These are phyloP conservation scores for Ganaspis sp. DNA, from an alignment of 1,140 invertebrate genomes.

Conservation along the genomic window DNA sequence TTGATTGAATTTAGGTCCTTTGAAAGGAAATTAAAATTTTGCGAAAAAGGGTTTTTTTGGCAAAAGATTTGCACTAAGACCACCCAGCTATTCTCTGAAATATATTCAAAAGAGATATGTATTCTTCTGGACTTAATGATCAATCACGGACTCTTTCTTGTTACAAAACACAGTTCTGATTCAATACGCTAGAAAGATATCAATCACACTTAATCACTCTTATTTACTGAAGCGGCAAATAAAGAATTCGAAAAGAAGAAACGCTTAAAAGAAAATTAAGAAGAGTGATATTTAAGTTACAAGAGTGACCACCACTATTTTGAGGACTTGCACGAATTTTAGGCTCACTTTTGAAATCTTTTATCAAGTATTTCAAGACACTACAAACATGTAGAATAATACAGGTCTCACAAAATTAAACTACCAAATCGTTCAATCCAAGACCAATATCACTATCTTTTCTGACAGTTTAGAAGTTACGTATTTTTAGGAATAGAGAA, in stretches of 20 bases:
- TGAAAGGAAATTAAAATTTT: background rate
- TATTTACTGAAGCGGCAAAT: background rate
- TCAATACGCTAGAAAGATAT: background rate
- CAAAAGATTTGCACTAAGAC: background rate
- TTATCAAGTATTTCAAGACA: too few relatives aligned
- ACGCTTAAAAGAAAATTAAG: background rate
- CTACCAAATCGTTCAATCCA: too few relatives aligned
- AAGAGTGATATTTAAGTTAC: too few relatives aligned
- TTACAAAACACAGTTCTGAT: background rate
- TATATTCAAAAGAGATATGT: constrained; percentile 5
- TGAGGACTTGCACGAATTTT: too few relatives aligned
- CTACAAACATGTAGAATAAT: too few relatives aligned
- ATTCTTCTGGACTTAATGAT: background rate
- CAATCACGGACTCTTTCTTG: background rate
- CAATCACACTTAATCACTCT: constrained; percentile 26
- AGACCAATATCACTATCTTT: too few relatives aligned
- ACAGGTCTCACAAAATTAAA: too few relatives aligned
- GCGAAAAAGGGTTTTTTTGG: background rate
- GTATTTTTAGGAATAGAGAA: too few relatives aligned
- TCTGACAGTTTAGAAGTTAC: too few relatives aligned
- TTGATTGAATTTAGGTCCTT: too few relatives aligned
- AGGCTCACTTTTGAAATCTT: too few relatives aligned
- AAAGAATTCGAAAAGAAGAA: background rate
- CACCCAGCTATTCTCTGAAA: background rate
- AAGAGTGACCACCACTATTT: too few relatives aligned